Evolutionary conservation across 2,797 vertebrate species (phyloP).

Genomic region (Anabacerthia variegaticeps): DNA sequence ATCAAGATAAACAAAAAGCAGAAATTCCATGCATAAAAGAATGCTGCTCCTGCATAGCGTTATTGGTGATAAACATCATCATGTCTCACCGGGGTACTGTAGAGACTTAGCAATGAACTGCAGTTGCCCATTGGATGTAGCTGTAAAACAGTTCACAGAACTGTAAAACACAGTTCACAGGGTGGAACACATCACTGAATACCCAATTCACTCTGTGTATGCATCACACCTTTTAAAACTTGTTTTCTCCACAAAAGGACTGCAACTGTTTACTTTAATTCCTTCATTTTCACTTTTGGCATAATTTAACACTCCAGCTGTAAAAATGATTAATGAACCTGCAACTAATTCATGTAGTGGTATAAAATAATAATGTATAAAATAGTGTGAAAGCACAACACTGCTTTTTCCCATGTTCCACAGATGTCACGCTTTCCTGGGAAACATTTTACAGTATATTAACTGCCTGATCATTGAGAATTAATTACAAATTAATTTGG

Average conservation of each 20-base stretch:
- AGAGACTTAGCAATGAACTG: background rate
- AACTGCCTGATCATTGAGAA: constrained; percentile 41
- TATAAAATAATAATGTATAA: constrained; percentile 45
- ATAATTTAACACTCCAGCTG: constrained; percentile 68
- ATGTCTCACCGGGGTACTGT: background rate
- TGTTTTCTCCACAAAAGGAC: constrained; percentile 59
- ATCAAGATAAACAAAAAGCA: background rate
- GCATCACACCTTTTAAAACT: constrained; percentile 30
- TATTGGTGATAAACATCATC: background rate
- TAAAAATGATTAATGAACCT: constrained; percentile 72
- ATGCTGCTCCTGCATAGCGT: background rate
- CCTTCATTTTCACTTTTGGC: constrained; percentile 68
- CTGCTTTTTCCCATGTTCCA: background rate
- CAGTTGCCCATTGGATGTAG: background rate
- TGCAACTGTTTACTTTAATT: constrained; percentile 68
- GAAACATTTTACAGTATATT: constrained; percentile 57
- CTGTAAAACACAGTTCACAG: background rate
- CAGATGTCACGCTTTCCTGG: background rate
- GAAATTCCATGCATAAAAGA: background rate
- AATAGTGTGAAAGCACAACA: constrained; percentile 20
- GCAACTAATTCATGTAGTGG: constrained; percentile 52
- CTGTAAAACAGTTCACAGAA: background rate
- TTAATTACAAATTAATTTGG: constrained; percentile 58
- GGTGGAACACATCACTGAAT: background rate
- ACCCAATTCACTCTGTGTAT: constrained; percentile 32